Percentiles rank a stretch among this genome's conserved stretches.
These are phyloP conservation scores for Harpalus rubripes DNA, from an alignment of 2,888 invertebrate species.

Conservation along the genomic window DNA sequence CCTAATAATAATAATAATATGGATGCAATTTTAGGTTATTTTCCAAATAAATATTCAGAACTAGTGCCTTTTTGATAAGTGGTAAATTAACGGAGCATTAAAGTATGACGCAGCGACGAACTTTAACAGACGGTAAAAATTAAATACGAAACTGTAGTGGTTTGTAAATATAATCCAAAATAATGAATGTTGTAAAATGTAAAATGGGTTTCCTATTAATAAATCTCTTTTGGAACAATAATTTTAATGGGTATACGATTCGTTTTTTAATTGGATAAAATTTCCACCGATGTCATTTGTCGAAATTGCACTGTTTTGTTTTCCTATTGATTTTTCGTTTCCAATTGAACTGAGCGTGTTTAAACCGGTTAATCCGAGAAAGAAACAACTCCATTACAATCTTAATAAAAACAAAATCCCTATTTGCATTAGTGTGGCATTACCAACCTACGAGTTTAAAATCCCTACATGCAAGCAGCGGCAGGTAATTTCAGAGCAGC, in stretches of 20 bases:
- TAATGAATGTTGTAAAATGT: neutral
- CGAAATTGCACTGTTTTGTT: neutral
- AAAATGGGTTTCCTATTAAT: neutral
- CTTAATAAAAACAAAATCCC: slow-evolving; percentile 4
- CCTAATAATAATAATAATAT: no score
- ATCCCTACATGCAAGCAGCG: slow-evolving; percentile 4
- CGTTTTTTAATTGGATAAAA: no score
- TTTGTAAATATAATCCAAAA: no score
- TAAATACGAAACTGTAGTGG: no score
- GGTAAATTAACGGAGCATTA: no score
- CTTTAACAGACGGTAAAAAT: no score
- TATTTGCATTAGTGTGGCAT: neutral
- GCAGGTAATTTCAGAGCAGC: slow-evolving; percentile 34
- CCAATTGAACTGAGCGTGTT: neutral
- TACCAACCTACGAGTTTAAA: neutral
- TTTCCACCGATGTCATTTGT: neutral
- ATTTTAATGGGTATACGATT: neutral
- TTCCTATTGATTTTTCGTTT: neutral
- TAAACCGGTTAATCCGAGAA: neutral
- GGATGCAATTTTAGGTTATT: no score
- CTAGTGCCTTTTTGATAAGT: no score
- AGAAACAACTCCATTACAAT: slow-evolving; percentile 6
- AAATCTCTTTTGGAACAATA: neutral
- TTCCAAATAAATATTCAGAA: no score
- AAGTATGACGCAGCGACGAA: no score